phyloP scores from a whole-genome alignment of 2,888 invertebrate species.

The Drosophila nigritarsus region DNA sequence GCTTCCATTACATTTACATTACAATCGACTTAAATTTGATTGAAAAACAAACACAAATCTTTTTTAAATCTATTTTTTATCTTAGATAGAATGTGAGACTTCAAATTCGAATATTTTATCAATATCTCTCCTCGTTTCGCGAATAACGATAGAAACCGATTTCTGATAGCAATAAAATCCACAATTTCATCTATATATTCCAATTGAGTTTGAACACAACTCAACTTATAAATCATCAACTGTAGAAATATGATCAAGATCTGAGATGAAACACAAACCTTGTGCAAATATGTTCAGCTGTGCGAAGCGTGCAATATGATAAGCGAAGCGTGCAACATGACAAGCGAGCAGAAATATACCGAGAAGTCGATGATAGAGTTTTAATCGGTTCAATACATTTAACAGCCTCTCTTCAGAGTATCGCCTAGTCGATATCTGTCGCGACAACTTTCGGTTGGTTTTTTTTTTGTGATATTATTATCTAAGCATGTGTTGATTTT shows the following conservation, averaged over 20 bases:
- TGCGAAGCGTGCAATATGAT: neutral
- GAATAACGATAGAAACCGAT: neutral
- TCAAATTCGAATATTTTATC: neutral
- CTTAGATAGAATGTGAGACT: neutral
- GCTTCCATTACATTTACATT: neutral
- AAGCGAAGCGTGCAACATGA: neutral
- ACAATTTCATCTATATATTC: neutral
- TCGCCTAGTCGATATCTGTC: slow-evolving; percentile 8
- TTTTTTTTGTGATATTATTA: slow-evolving; percentile 51
- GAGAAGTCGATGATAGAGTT: neutral
- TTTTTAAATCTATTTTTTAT: neutral
- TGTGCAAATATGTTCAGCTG: neutral
- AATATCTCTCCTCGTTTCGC: neutral
- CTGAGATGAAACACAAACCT: neutral
- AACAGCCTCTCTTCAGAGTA: neutral
- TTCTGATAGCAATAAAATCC: neutral
- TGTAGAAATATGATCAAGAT: neutral
- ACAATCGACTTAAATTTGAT: neutral
- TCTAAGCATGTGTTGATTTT: slow-evolving; percentile 81
- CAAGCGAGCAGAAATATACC: neutral
- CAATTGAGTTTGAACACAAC: neutral
- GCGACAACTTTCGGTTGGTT: neutral
- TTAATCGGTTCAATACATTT: neutral
- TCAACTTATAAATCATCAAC: neutral
- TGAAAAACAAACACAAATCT: neutral